Evolutionary conservation across 2,888 invertebrate genomes (phyloP).

Genomic region (Meganola albula): DNA sequence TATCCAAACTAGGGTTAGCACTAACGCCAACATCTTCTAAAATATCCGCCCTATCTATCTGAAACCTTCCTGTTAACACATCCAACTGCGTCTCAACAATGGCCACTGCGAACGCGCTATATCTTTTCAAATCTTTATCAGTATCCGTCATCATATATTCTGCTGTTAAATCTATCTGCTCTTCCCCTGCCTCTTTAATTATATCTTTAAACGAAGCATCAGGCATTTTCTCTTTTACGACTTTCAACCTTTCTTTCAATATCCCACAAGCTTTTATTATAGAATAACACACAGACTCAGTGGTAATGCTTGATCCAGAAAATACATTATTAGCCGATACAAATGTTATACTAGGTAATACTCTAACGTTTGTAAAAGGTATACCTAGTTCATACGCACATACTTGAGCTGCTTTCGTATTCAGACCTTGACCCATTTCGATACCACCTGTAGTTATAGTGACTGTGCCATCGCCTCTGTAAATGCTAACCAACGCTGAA

Average conservation of each 20-base stretch:
- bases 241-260: constrained; percentile 75
- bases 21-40: constrained; percentile 83
- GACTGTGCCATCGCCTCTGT: constrained; percentile 83
- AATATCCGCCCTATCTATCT: constrained; percentile 79
- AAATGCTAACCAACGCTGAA: constrained; percentile 80
- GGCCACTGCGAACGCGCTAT: constrained; percentile 78
- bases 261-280: constrained; percentile 79
- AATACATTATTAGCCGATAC: constrained; percentile 78
- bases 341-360: constrained; percentile 79
- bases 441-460: constrained; percentile 82
- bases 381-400: constrained; percentile 85
- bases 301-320: constrained; percentile 82
- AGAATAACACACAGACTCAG: constrained; percentile 78
- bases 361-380: constrained; percentile 76
- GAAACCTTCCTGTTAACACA: constrained; percentile 81
- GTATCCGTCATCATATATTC: constrained; percentile 77
- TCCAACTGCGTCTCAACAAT: constrained; percentile 83
- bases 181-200: constrained; percentile 69
- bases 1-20: constrained; percentile 81
- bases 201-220: constrained; percentile 79
- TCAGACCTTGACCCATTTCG: constrained; percentile 88
- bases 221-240: constrained; percentile 61
- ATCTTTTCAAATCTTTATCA: constrained; percentile 67
- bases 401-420: constrained; percentile 88
- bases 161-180: constrained; percentile 78